Percentiles rank a stretch among this genome's conserved stretches.
These are phyloP conservation scores for Drosophila limbata DNA, from an alignment of 2,888 invertebrate genomes.

Conservation along the genomic window DNA sequence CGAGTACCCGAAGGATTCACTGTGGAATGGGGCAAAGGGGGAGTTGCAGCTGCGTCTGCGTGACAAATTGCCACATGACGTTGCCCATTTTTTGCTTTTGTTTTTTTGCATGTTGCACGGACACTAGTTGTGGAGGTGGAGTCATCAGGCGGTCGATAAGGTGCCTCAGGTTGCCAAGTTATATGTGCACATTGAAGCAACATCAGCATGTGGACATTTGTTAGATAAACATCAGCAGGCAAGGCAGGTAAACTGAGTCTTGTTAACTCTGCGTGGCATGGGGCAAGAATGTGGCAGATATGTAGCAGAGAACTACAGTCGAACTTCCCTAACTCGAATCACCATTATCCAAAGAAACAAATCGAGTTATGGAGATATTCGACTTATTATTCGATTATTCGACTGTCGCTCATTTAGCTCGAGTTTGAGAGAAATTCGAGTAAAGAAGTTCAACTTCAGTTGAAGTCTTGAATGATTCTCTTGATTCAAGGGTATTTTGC, in stretches of 20 bases:
- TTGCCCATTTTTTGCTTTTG: constrained; percentile 45
- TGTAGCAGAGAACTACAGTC: constrained; percentile 1
- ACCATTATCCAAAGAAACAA: too few relatives aligned
- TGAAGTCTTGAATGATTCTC: neutral
- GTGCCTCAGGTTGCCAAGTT: constrained; percentile 43
- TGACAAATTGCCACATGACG: constrained; percentile 77
- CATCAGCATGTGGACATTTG: constrained; percentile 57
- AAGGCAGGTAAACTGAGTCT: constrained; percentile 43
- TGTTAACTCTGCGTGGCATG: constrained; percentile 30
- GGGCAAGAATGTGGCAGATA: constrained; percentile 4
- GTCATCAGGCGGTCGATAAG: constrained; percentile 49
- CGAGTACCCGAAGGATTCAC: constrained; percentile 1
- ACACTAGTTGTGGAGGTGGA: constrained; percentile 24
- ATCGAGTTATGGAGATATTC: too few relatives aligned
- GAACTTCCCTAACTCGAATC: too few relatives aligned
- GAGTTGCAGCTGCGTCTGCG: constrained; percentile 54
- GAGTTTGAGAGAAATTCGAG: too few relatives aligned
- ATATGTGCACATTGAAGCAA: constrained; percentile 4
- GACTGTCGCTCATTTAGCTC: too few relatives aligned
- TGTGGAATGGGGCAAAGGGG: neutral
- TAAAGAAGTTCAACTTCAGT: too few relatives aligned
- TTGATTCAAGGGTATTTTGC: neutral
- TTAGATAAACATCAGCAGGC: constrained; percentile 64
- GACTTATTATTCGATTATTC: too few relatives aligned
- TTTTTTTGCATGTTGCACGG: constrained; percentile 28